phyloP scores from a whole-genome alignment of 2,888 invertebrate genomes.

The Arenicola marina region DNA sequence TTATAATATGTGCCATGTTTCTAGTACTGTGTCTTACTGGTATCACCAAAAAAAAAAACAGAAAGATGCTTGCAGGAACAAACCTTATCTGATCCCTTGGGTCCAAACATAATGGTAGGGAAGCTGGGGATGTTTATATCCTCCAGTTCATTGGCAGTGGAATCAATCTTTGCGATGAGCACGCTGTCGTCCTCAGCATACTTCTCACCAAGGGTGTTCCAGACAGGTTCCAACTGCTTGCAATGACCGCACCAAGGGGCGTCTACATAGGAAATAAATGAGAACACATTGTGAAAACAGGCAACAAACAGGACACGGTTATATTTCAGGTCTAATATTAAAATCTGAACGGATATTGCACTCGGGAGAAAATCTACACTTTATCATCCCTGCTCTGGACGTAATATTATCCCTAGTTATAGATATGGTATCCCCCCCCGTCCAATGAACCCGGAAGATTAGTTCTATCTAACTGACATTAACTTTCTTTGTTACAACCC shows the following conservation, averaged over 20 bases:
- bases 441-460: no score
- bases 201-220: conserved; percentile 92
- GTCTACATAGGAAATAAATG: conserved; percentile 64
- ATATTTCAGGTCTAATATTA: neutral
- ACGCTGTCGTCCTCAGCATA: conserved; percentile 79
- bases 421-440: no score
- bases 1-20: no score
- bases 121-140: conserved; percentile 90
- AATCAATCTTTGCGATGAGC: conserved; percentile 97
- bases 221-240: conserved; percentile 95
- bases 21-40: no score
- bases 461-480: no score
- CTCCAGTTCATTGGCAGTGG: conserved; percentile 96
- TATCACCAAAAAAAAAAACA: no score
- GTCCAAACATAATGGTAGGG: conserved; percentile 73
- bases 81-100: conserved; percentile 87
- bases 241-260: conserved; percentile 98
- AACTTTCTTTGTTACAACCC: no score
- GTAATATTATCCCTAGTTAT: no score
- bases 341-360: neutral
- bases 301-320: neutral
- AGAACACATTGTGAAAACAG: neutral
- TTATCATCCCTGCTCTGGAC: no score
- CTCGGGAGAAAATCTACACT: no score
- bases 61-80: conserved; percentile 20